Base-by-base conservation (phyloP, 2,888 invertebrate genomes). In the Oscheius onirici region DNA sequence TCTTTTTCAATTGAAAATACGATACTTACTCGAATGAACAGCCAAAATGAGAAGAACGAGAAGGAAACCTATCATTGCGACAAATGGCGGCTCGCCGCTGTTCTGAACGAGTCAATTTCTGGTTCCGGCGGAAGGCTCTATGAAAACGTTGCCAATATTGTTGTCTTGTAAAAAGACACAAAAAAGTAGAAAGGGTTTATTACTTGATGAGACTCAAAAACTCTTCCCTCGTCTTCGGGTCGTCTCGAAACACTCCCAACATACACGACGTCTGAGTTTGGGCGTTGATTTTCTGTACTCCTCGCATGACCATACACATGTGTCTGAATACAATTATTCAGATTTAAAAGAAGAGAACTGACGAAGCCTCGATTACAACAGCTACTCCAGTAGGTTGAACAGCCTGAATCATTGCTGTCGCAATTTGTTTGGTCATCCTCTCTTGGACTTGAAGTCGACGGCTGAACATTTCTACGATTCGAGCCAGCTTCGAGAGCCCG, bases 261-360 rank as follows among this genome's bases (percentile, higher is more conserved):
- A 99, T 99, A 55, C 97, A 96, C 67, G 96, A 97, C 1, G 97
- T 99, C 46, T 97, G 94, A 0, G 99, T 97, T 91, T 95, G 95
- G 89, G 96, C 95, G 91, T 97, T 97, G 86, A 97, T 94, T 90
- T 99, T 99, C 90, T 99, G 97, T 1, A 99, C 97, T 3, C 99
- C 99, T 78, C 99, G 90, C 99, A 99, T 99, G 57, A 99, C 97
- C 99, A 99, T 99, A 89, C 99, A 99, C 97, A 99, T 97, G 90
- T 99, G 97, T 52, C 95, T 95, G 90, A 43, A 90, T 89, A 34
- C 28, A 6, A 17, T 49, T 49, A 11, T 10, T 6, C 51, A 11
- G 11, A 6, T 10, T 17, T 49, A n/a, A n/a, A n/a, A n/a, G n/a
- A n/a, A n/a, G 34, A 34, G 34, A 34, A 34, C 40, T 92, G 92